Evolutionary conservation across 1,140 invertebrate genomes (phyloP), one percentile per base, ranked within the genome.

Genomic region (Hyposmocoma kahamanoa): DNA sequence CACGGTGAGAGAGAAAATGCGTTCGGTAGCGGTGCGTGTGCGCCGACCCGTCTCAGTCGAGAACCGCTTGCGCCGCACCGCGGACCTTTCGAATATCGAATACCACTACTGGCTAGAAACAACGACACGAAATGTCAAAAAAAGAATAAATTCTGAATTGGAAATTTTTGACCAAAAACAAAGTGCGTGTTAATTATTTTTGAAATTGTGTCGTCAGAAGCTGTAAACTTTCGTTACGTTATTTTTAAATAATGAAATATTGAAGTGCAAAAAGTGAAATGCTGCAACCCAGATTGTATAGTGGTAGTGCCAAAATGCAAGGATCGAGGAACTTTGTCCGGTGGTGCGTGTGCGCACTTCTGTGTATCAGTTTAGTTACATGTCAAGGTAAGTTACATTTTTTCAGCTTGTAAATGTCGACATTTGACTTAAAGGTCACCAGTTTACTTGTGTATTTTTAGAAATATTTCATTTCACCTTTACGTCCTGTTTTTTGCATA

Each of bases 381-480:
- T 82, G 76, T 82, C 78, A 80, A 82, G 78, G 78, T 82, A 66
- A 73, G 72, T 28, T 41, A 48, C 44, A 57, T 61, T 57, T 58
- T 59, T 38, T n/a, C n/a, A n/a, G n/a, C n/a, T n/a, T n/a, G n/a
- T n/a, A n/a, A n/a, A n/a, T n/a, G n/a, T n/a, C n/a, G n/a, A n/a
- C n/a, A n/a, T n/a, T n/a, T n/a, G n/a, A n/a, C n/a, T n/a, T n/a
- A n/a, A n/a, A n/a, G n/a, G n/a, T n/a, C n/a, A n/a, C n/a, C n/a
- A n/a, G n/a, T n/a, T n/a, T n/a, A n/a, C n/a, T n/a, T n/a, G n/a
- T n/a, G n/a, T n/a, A n/a, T n/a, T n/a, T n/a, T n/a, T n/a, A n/a
- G n/a, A n/a, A n/a, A n/a, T n/a, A n/a, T n/a, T n/a, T n/a, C n/a
- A n/a, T n/a, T n/a, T n/a, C n/a, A n/a, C n/a, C n/a, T n/a, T n/a